Evolutionary conservation across 2,113 vertebrate genomes (phyloP).

Genomic region (Hucho hucho): DNA sequence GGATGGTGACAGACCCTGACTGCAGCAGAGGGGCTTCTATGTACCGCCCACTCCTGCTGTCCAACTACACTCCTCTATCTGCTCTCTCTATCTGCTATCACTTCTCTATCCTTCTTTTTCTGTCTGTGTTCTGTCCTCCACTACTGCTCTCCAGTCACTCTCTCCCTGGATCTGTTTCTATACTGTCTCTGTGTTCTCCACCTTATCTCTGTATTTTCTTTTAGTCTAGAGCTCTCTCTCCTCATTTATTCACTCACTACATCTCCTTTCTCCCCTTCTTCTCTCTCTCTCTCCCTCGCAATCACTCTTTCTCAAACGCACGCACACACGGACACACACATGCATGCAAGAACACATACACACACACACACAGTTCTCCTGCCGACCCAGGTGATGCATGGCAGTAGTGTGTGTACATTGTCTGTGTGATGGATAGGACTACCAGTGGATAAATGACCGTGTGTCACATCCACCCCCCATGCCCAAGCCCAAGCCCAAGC

Average conservation of each 20-base stretch:
- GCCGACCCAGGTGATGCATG: constrained; percentile 43
- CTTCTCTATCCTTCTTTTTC: not conserved
- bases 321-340: not conserved
- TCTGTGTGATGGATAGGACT: constrained; percentile 57
- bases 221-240: too few relatives aligned
- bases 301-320: not conserved
- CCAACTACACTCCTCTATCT: constrained; percentile 47
- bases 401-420: constrained; percentile 39
- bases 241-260: too few relatives aligned
- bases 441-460: constrained; percentile 52
- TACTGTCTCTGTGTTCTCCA: not conserved
- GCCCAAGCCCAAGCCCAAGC: constrained; percentile 21
- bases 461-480: constrained; percentile 6
- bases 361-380: constrained; percentile 9
- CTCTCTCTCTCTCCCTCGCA: too few relatives aligned
- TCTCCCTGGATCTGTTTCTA: constrained; percentile 14
- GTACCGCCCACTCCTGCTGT: constrained; percentile 67
- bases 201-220: too few relatives aligned
- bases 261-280: too few relatives aligned
- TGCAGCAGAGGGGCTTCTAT: constrained; percentile 59
- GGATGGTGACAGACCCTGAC: constrained; percentile 72
- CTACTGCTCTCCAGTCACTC: constrained; percentile 14
- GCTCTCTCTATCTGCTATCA: constrained; percentile 14
- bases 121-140: too few relatives aligned
- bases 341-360: too few relatives aligned